Evolutionary conservation across 2,797 vertebrate genomes (phyloP), one percentile per base, ranked within the genome.

Genomic region (Myripristis murdjan): DNA sequence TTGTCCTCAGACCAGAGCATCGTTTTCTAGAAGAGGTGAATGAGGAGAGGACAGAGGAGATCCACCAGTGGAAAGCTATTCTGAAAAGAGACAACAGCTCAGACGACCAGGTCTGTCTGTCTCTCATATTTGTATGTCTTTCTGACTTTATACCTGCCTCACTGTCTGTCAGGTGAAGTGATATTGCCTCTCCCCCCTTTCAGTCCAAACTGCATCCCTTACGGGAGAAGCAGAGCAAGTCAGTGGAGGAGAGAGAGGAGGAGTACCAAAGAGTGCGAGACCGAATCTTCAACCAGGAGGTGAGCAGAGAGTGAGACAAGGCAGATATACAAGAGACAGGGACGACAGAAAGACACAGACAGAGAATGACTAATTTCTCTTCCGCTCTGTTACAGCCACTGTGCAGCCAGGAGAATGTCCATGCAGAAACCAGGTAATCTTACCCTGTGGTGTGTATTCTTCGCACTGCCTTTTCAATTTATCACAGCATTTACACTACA

Each of bases 211-310:
- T 92, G 91, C 94, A 96, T 91, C 94, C 95, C 77, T 95, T 96
- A 89, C 96, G 95, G 90, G 97, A 97, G 89, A 97, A 93, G 95
- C 96, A 96, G 92, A 97, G 95, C 94, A 97, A 96, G 95, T 98
- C 97, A 83, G 94, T 98, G 95, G 97, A 99, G 94, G 97, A 99
- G 95, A 95, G 96, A 94, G 96, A 97, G 93, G 97, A 99, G 89
- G 97, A 98, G 52, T 98, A 98, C 94, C 96, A 97, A 91, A 96
- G 93, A 95, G 96, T 89, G 86, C 95, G 97, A 93, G 96, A 98
- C 77, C 93, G 97, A 92, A 98, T 98, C 94, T 98, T 98, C 94
- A 96, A 94, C 93, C 96, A 96, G 81, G 97, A 97, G 95, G 97
- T 99, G 94, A 97, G 95, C 95, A 94, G 12, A 80, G 54, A 33